These are phyloP conservation scores for Prionace glauca DNA, from an alignment of 2,797 vertebrate species.

Conservation along the genomic window DNA sequence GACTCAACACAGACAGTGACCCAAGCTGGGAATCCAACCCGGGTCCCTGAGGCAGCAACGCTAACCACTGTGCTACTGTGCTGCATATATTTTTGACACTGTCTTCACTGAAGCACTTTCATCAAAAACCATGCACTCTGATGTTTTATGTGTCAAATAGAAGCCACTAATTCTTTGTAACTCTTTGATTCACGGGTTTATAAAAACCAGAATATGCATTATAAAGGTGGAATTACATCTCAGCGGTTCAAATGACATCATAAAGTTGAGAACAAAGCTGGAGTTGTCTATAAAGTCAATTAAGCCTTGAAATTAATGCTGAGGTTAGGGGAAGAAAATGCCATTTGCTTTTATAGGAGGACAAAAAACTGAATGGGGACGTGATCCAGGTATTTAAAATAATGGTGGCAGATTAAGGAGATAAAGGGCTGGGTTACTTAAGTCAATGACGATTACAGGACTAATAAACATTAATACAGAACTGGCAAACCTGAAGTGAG, in stretches of 20 bases:
- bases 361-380: background rate
- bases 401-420: background rate
- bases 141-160: background rate
- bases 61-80: no score
- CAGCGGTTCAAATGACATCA: background rate
- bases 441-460: background rate
- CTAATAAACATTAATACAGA: background rate
- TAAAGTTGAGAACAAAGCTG: background rate
- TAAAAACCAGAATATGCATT: background rate
- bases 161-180: background rate
- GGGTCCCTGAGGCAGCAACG: no score
- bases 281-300: background rate
- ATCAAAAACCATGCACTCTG: background rate
- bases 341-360: background rate
- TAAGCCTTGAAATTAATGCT: background rate
- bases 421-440: background rate
- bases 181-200: background rate
- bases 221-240: background rate
- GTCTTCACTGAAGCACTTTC: background rate
- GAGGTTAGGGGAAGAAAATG: background rate
- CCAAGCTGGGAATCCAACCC: no score
- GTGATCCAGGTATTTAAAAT: conserved; percentile 11
- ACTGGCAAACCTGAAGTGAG: background rate
- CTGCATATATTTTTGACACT: background rate
- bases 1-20: no score